Base-by-base conservation (phyloP, 2,113 vertebrate genomes). In the Telmatochromis brichardi region DNA sequence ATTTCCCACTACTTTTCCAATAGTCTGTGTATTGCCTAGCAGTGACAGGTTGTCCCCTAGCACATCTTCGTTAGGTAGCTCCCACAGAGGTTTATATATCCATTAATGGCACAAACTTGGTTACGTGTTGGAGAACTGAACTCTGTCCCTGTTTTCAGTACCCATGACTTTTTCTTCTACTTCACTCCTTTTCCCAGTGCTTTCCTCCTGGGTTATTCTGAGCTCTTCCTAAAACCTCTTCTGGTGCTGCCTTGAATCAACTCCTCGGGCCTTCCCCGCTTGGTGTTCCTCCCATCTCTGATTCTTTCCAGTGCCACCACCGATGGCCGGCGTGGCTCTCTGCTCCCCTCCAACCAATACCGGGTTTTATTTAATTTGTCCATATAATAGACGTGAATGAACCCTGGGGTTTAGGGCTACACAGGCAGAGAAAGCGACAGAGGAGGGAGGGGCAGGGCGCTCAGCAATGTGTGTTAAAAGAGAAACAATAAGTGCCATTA, bases 331-430 rank as follows among this genome's bases (percentile, higher is more conserved):
- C 9, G 58, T 26, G 82, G 81, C 90, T 93, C 92, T 93, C 88
- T 1, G 63, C 93, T 88, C 86, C 86, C 90, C 96, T 97, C 94
- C 95, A 95, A 97, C 97, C 97, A 94, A 96, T 97, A 96, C 97
- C 96, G 97, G 96, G 98, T 97, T 98, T 99, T 98, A 99, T 99
- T 99, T 99, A 98, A 99, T 99, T 99, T 98, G 98, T 97, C 97
- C 96, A 96, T 96, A 98, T 98, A 98, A 98, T 98, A 95, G 98
- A 97, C 97, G 96, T 97, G 98, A 98, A 97, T 97, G 98, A 97
- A 97, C 97, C 97, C 96, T 95, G 95, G 97, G 97, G 97, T 93
- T 93, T 93, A 78, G 86, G 88, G 76, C 88, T 50, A 76, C 76
- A 82, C 80, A 8, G 84, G 68, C 80, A 92, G 91, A 93, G 85